Conservation (phyloP, 1,140 invertebrate genomes). For the Kradibia gibbosae region DNA sequence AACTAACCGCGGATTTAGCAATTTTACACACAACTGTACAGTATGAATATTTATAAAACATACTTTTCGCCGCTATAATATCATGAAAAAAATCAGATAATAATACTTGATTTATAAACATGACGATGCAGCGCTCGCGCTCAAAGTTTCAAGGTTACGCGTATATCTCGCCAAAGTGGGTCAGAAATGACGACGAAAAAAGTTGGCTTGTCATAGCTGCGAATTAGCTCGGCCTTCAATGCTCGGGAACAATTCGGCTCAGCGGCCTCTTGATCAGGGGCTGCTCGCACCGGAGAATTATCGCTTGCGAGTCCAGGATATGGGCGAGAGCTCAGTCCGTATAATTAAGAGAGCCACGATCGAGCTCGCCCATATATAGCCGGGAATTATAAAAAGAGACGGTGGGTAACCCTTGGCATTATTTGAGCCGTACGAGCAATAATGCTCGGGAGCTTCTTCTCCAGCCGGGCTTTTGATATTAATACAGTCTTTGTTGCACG, state of each 20-base stretch:
- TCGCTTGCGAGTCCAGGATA: too few species aligned
- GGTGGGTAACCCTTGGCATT: too few species aligned
- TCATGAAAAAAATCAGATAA: background rate
- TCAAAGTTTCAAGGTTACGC: background rate
- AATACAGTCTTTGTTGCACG: too few species aligned
- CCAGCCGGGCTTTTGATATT: too few species aligned
- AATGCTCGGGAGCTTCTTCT: too few species aligned
- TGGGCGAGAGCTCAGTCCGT: too few species aligned
- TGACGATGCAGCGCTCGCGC: background rate
- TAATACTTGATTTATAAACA: constrained; percentile 1
- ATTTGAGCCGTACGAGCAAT: too few species aligned
- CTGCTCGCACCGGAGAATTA: too few species aligned
- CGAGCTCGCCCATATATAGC: background rate
- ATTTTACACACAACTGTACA: too few species aligned
- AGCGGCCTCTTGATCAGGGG: too few species aligned
- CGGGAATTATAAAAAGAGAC: background rate
- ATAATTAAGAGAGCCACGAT: background rate
- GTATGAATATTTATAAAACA: background rate
- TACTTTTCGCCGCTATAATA: background rate
- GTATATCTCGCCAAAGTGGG: background rate
- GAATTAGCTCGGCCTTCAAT: background rate
- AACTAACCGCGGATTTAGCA: too few species aligned
- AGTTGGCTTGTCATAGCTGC: background rate
- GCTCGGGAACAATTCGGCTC: background rate
- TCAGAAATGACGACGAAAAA: constrained; percentile 2